Conservation (phyloP, 2,113 vertebrate genomes). For the Dendrocopos noguchii region DNA sequence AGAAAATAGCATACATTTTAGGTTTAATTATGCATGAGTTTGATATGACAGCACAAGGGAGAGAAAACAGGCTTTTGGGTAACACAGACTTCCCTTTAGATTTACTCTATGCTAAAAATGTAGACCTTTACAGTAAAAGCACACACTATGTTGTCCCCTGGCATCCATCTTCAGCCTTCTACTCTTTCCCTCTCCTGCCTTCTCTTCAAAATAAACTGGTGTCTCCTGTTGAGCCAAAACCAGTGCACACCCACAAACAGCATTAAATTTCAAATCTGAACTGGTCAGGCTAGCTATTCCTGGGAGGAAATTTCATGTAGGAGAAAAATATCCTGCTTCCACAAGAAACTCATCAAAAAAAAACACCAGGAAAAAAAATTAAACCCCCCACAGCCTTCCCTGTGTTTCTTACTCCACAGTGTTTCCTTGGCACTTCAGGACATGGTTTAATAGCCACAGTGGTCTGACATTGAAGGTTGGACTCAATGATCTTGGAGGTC, state of each 20-base stretch:
- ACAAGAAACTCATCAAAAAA: background rate
- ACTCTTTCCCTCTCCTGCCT: background rate
- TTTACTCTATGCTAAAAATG: background rate
- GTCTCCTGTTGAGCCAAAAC: background rate
- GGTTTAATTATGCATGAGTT: background rate
- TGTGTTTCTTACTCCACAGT: background rate
- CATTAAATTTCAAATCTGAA: background rate
- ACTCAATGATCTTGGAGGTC: no score
- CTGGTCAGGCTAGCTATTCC: background rate
- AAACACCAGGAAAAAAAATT: background rate
- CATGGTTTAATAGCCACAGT: no score
- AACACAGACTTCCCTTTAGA: background rate
- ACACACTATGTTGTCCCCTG: background rate
- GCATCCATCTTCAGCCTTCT: background rate
- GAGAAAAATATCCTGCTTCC: background rate
- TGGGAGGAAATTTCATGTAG: background rate
- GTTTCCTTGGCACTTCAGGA: no score
- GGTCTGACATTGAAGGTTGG: no score
- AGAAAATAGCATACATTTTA: conserved; percentile 21
- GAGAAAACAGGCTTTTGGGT: conserved; percentile 8
- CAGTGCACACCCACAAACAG: background rate
- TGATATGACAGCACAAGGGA: background rate
- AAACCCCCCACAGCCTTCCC: no score
- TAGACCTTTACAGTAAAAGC: background rate
- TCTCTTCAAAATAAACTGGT: background rate